Evolutionary conservation across 1,140 invertebrate genomes (phyloP).

Genomic region (Cylas formicarius): DNA sequence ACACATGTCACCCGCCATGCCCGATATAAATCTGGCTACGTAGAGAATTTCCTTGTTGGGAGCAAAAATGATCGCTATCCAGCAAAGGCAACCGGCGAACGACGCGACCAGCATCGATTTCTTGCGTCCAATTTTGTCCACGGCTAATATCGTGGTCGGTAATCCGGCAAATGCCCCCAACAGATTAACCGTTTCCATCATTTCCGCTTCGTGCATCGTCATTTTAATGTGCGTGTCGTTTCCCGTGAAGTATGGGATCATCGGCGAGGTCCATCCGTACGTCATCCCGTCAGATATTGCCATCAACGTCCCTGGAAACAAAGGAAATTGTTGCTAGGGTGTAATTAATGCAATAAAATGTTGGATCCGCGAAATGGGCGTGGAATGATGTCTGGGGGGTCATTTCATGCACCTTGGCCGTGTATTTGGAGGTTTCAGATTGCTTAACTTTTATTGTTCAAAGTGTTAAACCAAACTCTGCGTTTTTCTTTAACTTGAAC

Average conservation of each 20-base stretch:
- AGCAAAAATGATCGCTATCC: conserved; percentile 49
- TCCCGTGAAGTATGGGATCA: conserved; percentile 45
- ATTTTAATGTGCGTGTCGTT: conserved; percentile 34
- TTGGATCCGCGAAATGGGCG: too few species aligned
- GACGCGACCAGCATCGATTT: conserved; percentile 49
- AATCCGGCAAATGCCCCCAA: conserved; percentile 56
- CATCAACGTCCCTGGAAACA: conserved; percentile 14
- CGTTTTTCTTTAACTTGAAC: too few species aligned
- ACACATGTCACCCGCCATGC: conserved; percentile 27
- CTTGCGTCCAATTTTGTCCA: conserved; percentile 59
- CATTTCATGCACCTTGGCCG: too few species aligned
- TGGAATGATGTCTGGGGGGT: too few species aligned
- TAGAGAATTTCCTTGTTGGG: conserved; percentile 43
- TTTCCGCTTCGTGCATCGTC: conserved; percentile 43
- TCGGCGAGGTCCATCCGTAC: conserved; percentile 56
- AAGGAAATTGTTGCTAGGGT: too few species aligned
- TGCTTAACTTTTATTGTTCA: too few species aligned
- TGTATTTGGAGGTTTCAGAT: too few species aligned
- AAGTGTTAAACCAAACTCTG: too few species aligned
- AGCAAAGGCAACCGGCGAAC: conserved; percentile 54
- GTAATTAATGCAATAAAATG: too few species aligned
- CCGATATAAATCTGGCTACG: conserved; percentile 42
- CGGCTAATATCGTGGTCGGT: conserved; percentile 44
- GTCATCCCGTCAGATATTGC: conserved; percentile 37
- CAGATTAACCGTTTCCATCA: conserved; percentile 55